phyloP scores from a whole-genome alignment of 2,797 vertebrate species.

The Hapalemur alaotrensis region DNA sequence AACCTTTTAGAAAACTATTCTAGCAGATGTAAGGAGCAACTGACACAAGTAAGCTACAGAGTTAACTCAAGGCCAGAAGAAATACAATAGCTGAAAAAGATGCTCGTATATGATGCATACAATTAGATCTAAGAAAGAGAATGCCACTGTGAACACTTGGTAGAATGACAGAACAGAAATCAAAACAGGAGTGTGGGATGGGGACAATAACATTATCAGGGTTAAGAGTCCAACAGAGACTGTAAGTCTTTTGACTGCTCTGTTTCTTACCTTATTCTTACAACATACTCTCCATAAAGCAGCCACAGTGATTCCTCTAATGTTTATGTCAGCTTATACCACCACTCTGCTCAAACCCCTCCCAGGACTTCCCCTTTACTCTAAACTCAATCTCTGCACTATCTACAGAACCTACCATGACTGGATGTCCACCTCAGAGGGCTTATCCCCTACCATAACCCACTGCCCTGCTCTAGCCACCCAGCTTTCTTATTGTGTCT shows the following conservation, averaged over 20 bases:
- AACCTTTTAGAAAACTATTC: constrained; percentile 2
- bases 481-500: background rate
- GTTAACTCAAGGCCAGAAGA: background rate
- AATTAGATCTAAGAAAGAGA: constrained; percentile 11
- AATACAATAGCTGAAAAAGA: background rate
- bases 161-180: constrained; percentile 25
- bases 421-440: background rate
- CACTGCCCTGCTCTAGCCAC: background rate
- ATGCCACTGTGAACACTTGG: background rate
- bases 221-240: background rate
- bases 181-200: background rate
- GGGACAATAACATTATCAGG: background rate
- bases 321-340: background rate
- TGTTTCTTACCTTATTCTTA: background rate
- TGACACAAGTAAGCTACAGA: background rate
- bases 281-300: background rate
- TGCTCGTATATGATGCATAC: background rate
- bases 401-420: background rate
- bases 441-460: background rate
- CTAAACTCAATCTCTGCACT: background rate
- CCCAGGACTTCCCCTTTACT: background rate
- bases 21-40: background rate
- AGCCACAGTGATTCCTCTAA: background rate
- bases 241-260: background rate
- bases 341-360: background rate